Evolutionary conservation across 2,888 invertebrate genomes (phyloP).

Genomic region (Eupithecia exiguata): DNA sequence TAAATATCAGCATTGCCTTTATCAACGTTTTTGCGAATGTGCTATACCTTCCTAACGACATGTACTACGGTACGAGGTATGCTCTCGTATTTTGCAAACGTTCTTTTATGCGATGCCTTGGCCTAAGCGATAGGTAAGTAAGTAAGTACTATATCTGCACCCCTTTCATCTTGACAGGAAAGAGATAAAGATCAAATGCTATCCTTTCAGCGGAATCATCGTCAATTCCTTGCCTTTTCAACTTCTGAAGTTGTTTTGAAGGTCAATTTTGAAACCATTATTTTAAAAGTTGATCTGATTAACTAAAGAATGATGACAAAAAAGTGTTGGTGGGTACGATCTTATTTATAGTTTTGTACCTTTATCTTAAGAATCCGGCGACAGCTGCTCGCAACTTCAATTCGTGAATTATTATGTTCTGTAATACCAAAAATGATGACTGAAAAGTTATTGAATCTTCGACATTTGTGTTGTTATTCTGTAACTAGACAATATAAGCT

Average conservation of each 20-base stretch:
- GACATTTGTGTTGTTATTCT: too few relatives aligned
- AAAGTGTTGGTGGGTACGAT: too few relatives aligned
- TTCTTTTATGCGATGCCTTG: not conserved
- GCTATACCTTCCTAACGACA: not conserved
- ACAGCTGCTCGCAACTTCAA: too few relatives aligned
- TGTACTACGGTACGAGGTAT: not conserved
- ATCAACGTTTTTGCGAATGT: not conserved
- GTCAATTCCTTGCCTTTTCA: not conserved
- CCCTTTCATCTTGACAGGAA: slow-evolving; percentile 7
- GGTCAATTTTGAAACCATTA: not conserved
- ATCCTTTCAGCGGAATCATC: slow-evolving; percentile 1
- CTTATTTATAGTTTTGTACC: too few relatives aligned
- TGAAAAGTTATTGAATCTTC: too few relatives aligned
- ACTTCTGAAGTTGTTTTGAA: not conserved
- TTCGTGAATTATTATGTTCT: too few relatives aligned
- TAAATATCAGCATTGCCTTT: not conserved
- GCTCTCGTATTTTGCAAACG: not conserved
- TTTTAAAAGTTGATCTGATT: not conserved
- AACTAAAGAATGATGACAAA: not conserved
- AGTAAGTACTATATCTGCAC: not conserved
- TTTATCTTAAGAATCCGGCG: too few relatives aligned
- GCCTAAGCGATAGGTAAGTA: not conserved
- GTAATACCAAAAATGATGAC: too few relatives aligned
- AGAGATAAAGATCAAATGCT: slow-evolving; percentile 3
- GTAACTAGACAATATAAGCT: too few relatives aligned